phyloP scores from a whole-genome alignment of 2,888 invertebrate genomes.

The Cheilosia scutellata region DNA sequence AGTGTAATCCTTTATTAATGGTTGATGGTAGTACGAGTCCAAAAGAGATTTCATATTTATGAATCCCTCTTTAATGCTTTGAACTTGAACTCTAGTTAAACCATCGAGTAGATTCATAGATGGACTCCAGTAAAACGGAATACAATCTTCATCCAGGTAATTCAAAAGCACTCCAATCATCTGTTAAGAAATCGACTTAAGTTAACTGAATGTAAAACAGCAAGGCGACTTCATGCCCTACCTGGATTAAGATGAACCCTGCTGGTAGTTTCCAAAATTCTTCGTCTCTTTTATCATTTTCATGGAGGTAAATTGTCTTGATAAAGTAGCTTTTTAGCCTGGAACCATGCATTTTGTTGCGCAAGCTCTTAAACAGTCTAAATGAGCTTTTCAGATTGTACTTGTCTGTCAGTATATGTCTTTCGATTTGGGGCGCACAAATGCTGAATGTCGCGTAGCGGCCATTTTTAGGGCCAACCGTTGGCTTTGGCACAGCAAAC shows the following conservation, averaged over 20 bases:
- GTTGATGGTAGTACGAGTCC: too few species aligned
- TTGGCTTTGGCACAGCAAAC: slow-evolving; percentile 77
- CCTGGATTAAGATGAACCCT: slow-evolving; percentile 66
- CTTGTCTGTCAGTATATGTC: slow-evolving; percentile 65
- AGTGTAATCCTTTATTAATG: too few species aligned
- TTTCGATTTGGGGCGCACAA: slow-evolving; percentile 76
- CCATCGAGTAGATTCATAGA: too few species aligned
- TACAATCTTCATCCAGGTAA: too few species aligned
- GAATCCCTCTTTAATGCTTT: too few species aligned
- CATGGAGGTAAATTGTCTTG: slow-evolving; percentile 78
- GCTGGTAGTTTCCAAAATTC: slow-evolving; percentile 71
- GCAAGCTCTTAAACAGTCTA: slow-evolving; percentile 78
- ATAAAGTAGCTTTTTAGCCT: slow-evolving; percentile 78
- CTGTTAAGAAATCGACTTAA: slow-evolving; percentile 51
- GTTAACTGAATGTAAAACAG: neutral
- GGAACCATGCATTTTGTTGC: slow-evolving; percentile 73
- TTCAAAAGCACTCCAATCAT: slow-evolving; percentile 70
- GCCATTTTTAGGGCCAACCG: slow-evolving; percentile 27
- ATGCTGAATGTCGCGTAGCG: slow-evolving; percentile 67
- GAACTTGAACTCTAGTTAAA: too few species aligned
- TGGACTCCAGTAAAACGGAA: too few species aligned
- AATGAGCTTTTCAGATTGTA: slow-evolving; percentile 68
- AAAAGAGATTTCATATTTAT: too few species aligned
- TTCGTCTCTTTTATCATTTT: slow-evolving; percentile 16
- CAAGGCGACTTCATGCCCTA: slow-evolving; percentile 34